Evolutionary conservation across 2,888 invertebrate species (phyloP).

Genomic region (Drepanosiphum platanoidis): DNA sequence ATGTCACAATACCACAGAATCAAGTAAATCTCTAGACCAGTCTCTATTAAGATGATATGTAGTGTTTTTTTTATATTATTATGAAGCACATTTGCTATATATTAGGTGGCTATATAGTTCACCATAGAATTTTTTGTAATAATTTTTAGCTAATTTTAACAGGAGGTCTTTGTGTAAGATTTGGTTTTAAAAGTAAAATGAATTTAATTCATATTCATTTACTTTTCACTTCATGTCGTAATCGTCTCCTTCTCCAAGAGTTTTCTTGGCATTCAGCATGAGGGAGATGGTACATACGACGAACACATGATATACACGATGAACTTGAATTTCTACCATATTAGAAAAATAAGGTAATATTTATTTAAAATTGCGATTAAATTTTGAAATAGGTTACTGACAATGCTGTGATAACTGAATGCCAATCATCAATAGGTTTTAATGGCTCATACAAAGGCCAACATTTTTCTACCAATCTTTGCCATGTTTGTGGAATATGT

Average conservation of each 20-base stretch:
- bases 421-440: constrained; percentile 80
- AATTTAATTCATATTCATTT: constrained; percentile 55
- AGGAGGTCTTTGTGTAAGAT: too few relatives aligned
- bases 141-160: too few relatives aligned
- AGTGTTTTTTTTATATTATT: too few relatives aligned
- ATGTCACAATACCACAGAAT: too few relatives aligned
- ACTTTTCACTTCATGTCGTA: constrained; percentile 78
- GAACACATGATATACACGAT: constrained; percentile 86
- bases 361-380: background rate
- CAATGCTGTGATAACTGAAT: constrained; percentile 72
- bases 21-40: too few relatives aligned
- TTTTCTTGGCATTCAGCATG: constrained; percentile 78
- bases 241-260: constrained; percentile 82
- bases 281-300: constrained; percentile 82
- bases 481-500: constrained; percentile 84
- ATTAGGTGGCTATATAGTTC: too few relatives aligned
- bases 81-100: too few relatives aligned
- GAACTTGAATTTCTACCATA: constrained; percentile 85
- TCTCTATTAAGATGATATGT: too few relatives aligned
- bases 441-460: constrained; percentile 90
- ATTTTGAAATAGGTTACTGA: constrained; percentile 39
- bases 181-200: too few relatives aligned
- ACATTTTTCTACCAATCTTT: constrained; percentile 77
- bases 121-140: too few relatives aligned
- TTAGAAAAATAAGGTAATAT: constrained; percentile 67